These are phyloP conservation scores for Aphyosemion australe DNA, from an alignment of 2,113 vertebrate species.

Conservation along the genomic window DNA sequence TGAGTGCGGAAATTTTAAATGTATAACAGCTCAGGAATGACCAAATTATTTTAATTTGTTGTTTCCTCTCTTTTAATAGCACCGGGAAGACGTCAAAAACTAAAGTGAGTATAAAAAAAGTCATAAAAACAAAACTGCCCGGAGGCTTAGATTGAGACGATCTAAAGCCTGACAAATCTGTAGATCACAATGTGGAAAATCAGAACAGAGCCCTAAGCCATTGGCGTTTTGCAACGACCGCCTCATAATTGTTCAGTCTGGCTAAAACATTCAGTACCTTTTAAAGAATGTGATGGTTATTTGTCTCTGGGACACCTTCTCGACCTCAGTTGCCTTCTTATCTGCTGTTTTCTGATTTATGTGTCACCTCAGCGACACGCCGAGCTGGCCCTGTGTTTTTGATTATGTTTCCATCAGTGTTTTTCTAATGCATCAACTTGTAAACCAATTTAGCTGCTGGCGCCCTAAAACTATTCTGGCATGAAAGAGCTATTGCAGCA, in stretches of 20 bases:
- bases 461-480: slow-evolving; percentile 77
- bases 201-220: slow-evolving; percentile 32
- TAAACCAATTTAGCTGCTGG: slow-evolving; percentile 78
- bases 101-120: slow-evolving; percentile 33
- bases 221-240: slow-evolving; percentile 45
- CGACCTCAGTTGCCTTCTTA: slow-evolving; percentile 38
- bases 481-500: slow-evolving; percentile 71
- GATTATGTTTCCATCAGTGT: slow-evolving; percentile 74
- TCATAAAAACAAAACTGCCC: too few relatives aligned
- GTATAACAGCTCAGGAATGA: slow-evolving; percentile 29
- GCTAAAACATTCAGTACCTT: slow-evolving; percentile 51
- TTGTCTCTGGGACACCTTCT: slow-evolving; percentile 44
- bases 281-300: slow-evolving; percentile 47
- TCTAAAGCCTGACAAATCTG: slow-evolving; percentile 40
- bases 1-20: slow-evolving; percentile 23
- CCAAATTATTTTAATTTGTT: slow-evolving; percentile 20
- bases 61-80: slow-evolving; percentile 9
- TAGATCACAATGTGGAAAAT: slow-evolving; percentile 45
- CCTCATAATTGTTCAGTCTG: slow-evolving; percentile 60
- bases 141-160: slow-evolving; percentile 37
- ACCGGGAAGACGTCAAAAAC: slow-evolving; percentile 2
- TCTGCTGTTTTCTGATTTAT: slow-evolving; percentile 54
- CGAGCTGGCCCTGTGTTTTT: slow-evolving; percentile 60
- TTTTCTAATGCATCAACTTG: slow-evolving; percentile 75
- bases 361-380: slow-evolving; percentile 51